A percentile compares a stretch with the other conserved stretches of the same genome.
These are phyloP conservation scores for Pseudanteris insignis DNA, from an alignment of 2,888 invertebrate genomes.

Conservation along the genomic window DNA sequence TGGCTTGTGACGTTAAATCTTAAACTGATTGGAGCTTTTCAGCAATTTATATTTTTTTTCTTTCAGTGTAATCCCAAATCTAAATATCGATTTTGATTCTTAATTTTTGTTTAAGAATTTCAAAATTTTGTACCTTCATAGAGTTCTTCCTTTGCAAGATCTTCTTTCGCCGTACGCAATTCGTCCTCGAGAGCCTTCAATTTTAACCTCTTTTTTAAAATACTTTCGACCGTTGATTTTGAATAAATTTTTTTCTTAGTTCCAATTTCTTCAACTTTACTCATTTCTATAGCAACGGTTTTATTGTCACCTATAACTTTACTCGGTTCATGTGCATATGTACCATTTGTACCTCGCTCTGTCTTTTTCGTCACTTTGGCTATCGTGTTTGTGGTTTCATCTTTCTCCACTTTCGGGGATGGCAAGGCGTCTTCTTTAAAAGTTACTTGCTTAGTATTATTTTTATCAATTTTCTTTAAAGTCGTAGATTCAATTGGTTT, in stretches of 20 bases:
- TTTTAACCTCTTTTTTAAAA: constrained; percentile 21
- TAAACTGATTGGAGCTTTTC: too few relatives aligned
- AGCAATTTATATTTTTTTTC: too few relatives aligned
- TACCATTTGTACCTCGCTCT: neutral
- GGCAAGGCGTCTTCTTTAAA: neutral
- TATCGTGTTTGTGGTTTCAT: neutral
- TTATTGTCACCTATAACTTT: constrained; percentile 22
- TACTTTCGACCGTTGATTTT: constrained; percentile 2
- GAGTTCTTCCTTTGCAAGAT: constrained; percentile 40
- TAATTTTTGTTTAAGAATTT: too few relatives aligned
- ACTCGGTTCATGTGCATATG: neutral
- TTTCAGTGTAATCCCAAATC: too few relatives aligned
- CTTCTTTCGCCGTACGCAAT: constrained; percentile 36
- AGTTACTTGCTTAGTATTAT: neutral
- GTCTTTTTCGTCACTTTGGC: neutral
- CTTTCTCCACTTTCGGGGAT: neutral
- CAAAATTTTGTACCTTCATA: constrained; percentile 26
- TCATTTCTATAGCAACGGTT: neutral
- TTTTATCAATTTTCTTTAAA: constrained; percentile 46
- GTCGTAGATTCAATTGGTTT: constrained; percentile 44
- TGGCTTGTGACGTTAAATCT: too few relatives aligned
- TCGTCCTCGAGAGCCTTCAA: constrained; percentile 43
- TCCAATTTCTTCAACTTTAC: neutral
- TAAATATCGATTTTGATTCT: too few relatives aligned
- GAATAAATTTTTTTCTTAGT: neutral